Conservation (phyloP, 2,888 invertebrate genomes). For the Callimorpha dominula region DNA sequence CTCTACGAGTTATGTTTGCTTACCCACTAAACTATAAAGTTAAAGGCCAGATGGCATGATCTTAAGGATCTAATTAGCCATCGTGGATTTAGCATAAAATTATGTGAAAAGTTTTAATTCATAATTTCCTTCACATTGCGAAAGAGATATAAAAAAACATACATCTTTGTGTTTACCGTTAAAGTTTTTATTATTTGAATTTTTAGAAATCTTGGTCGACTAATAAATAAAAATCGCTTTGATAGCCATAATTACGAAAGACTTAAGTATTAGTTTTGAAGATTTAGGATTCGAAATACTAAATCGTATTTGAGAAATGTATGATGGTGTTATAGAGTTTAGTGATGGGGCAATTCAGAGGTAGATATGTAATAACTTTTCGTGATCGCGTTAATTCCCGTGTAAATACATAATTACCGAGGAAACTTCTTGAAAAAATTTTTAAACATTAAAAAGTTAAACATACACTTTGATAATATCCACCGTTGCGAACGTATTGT, state of each 20-base stretch:
- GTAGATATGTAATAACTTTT: too few species aligned
- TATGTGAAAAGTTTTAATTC: neutral
- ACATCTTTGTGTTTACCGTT: neutral
- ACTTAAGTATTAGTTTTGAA: neutral
- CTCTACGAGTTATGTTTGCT: conserved; percentile 40
- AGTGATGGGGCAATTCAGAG: too few species aligned
- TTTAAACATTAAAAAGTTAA: too few species aligned
- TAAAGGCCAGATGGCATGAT: conserved; percentile 23
- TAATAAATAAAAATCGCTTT: neutral
- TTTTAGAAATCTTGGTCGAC: neutral
- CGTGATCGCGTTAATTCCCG: too few species aligned
- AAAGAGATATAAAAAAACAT: neutral
- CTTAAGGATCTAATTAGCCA: conserved; percentile 8
- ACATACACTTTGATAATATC: too few species aligned
- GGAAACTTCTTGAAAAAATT: too few species aligned
- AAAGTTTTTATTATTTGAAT: neutral
- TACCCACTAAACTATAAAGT: conserved; percentile 13
- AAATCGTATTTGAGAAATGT: too few species aligned
- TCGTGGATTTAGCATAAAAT: neutral
- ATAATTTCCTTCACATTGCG: neutral
- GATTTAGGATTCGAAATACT: too few species aligned
- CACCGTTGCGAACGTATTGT: too few species aligned
- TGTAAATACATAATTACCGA: too few species aligned
- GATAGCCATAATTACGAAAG: neutral
- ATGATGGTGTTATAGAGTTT: too few species aligned